These are phyloP conservation scores for Chymomyza amoena DNA, from an alignment of 2,888 invertebrate species.

Conservation along the genomic window DNA sequence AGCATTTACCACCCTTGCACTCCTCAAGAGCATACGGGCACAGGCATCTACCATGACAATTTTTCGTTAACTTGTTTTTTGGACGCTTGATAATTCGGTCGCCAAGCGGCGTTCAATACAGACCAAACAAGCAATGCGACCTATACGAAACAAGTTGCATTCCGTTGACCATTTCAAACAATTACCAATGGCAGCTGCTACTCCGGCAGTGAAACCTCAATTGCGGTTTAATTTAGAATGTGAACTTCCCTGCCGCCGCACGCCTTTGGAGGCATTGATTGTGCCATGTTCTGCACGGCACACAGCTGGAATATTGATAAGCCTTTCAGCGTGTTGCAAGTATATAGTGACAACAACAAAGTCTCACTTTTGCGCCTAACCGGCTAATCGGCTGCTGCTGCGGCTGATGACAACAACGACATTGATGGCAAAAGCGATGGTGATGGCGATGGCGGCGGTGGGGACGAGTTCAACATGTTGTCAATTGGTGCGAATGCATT, in stretches of 20 bases:
- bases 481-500: constrained; percentile 72
- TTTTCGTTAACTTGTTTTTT: constrained; percentile 60
- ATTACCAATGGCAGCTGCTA: constrained; percentile 51
- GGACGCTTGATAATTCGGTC: constrained; percentile 55
- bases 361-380: constrained; percentile 22
- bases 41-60: constrained; percentile 26
- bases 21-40: constrained; percentile 20
- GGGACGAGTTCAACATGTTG: constrained; percentile 35
- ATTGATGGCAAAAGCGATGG: neutral
- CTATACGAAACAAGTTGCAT: constrained; percentile 74
- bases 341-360: constrained; percentile 21
- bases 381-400: constrained; percentile 49
- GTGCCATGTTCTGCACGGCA: constrained; percentile 48
- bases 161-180: constrained; percentile 76
- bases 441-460: neutral
- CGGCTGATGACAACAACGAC: constrained; percentile 13
- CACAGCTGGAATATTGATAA: constrained; percentile 77
- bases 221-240: constrained; percentile 73
- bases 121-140: constrained; percentile 15
- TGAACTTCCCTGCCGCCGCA: constrained; percentile 33
- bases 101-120: constrained; percentile 41
- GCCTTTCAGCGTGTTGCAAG: constrained; percentile 28
- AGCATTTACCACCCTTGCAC: constrained; percentile 15
- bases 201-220: constrained; percentile 47
- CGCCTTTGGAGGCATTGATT: constrained; percentile 44